Percentiles rank a stretch among this genome's conserved stretches.
Evolutionary conservation across 2,888 invertebrate species (phyloP).

Genomic region (Tryphoninae sp.): DNA sequence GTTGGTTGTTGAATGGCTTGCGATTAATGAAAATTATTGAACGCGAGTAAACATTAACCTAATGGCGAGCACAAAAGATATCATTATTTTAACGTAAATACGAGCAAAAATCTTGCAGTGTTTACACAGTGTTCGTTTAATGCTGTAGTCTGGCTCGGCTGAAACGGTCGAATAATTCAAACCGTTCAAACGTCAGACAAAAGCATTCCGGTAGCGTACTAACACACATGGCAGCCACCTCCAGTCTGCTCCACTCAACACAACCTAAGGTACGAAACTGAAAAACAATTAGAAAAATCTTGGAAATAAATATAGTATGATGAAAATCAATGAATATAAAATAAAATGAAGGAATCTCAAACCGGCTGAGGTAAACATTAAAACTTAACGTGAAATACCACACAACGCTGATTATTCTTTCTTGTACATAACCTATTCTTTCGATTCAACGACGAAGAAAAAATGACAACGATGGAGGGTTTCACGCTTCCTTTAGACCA

Average conservation of each 20-base stretch:
- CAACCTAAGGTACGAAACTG: too few species aligned
- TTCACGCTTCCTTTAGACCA: conserved; percentile 79
- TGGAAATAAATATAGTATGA: too few species aligned
- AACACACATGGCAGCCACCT: too few species aligned
- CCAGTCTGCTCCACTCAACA: too few species aligned
- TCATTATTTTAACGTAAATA: not conserved
- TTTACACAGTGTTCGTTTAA: not conserved
- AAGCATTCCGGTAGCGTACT: too few species aligned
- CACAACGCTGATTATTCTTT: not conserved
- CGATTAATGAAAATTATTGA: not conserved
- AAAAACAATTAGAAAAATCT: too few species aligned
- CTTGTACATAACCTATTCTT: not conserved
- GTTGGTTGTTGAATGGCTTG: not conserved
- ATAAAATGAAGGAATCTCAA: not conserved
- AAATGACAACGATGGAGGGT: conserved; percentile 63
- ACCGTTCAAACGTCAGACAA: too few species aligned
- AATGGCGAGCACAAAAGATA: not conserved
- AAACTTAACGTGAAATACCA: not conserved
- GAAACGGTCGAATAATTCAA: too few species aligned
- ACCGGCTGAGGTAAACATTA: not conserved
- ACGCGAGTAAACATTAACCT: not conserved
- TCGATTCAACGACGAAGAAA: not conserved
- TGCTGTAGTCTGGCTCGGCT: too few species aligned
- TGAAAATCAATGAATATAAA: not conserved
- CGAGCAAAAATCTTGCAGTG: not conserved